Evolutionary conservation across 2,888 invertebrate genomes (phyloP).

Genomic region (Lapara coniferarum): DNA sequence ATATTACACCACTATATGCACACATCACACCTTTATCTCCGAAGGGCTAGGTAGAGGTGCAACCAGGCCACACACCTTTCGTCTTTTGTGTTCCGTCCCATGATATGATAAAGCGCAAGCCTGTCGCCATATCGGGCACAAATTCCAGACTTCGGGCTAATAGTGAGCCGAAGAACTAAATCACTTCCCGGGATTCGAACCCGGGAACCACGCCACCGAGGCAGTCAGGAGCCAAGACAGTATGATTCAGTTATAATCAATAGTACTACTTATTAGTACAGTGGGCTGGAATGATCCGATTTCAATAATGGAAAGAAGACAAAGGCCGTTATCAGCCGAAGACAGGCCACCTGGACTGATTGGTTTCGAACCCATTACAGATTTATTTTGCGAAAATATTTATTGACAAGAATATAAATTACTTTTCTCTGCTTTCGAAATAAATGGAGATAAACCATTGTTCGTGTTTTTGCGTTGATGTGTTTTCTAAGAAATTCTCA

Average conservation of each 20-base stretch:
- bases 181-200: no score
- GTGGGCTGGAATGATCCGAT: conserved; percentile 21
- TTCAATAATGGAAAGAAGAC: conserved; percentile 29
- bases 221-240: no score
- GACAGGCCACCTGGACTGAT: conserved; percentile 23
- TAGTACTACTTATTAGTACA: background rate
- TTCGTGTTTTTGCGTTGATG: background rate
- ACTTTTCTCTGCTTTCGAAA: background rate
- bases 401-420: background rate
- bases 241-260: background rate
- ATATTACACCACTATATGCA: no score
- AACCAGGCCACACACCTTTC: no score
- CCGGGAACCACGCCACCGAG: no score
- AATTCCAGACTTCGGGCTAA: no score
- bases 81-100: no score
- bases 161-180: no score
- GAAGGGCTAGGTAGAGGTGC: no score
- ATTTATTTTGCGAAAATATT: conserved; percentile 2
- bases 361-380: conserved; percentile 15
- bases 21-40: no score
- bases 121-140: no score
- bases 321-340: conserved; percentile 25
- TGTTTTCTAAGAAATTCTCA: background rate
- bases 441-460: background rate
- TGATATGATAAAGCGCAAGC: no score